Evolutionary conservation across 2,113 vertebrate species (phyloP).

Genomic region (Malurus elegans): DNA sequence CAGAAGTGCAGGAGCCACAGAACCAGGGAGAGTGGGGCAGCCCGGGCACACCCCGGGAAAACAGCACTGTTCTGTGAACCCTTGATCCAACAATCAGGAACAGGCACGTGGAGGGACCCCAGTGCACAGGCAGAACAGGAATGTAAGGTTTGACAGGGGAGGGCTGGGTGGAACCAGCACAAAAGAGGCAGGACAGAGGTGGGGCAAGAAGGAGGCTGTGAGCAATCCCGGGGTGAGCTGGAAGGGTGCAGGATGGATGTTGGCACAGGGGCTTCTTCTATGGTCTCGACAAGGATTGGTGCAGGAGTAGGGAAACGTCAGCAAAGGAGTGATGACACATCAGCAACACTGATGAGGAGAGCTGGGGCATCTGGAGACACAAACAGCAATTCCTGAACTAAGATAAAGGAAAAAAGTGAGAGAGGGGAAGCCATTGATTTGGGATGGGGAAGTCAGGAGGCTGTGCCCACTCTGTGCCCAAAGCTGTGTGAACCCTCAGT

Average conservation of each 20-base stretch:
- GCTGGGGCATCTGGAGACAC: neutral
- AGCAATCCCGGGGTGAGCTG: neutral
- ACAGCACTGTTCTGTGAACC: accelerated
- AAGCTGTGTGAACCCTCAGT: neutral
- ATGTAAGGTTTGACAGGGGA: neutral
- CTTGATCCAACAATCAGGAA: accelerated
- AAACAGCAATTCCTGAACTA: neutral
- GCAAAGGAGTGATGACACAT: neutral
- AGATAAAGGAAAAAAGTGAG: neutral
- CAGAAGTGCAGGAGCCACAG: neutral
- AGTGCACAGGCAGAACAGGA: neutral
- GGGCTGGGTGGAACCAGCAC: neutral
- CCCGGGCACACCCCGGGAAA: accelerated
- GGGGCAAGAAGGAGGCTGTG: neutral
- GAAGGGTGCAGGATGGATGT: neutral
- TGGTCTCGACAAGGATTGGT: neutral
- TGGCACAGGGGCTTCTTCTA: neutral
- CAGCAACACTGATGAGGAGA: neutral
- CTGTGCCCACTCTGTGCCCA: neutral
- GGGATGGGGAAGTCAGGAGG: neutral
- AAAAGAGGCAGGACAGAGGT: neutral
- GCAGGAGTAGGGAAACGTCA: neutral
- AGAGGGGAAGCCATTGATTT: neutral
- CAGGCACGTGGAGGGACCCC: neutral
- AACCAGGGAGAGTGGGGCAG: neutral